These are phyloP conservation scores for Ahaetulla prasina DNA, from an alignment of 2,113 vertebrate species.

Conservation along the genomic window DNA sequence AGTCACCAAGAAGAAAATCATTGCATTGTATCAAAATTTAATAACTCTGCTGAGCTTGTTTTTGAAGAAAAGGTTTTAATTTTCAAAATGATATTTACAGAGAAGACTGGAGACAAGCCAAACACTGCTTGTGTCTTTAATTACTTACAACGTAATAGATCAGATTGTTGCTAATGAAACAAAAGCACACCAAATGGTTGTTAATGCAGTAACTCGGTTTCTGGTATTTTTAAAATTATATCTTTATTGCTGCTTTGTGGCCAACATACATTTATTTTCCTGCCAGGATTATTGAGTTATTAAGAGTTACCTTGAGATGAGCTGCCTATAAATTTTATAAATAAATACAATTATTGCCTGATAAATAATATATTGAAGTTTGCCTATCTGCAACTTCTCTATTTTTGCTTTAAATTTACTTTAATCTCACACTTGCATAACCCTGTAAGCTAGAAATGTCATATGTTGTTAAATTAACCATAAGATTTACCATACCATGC, in stretches of 20 bases:
- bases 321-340: not conserved
- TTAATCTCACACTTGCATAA: not conserved
- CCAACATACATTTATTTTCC: not conserved
- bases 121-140: not conserved
- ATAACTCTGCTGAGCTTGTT: not conserved
- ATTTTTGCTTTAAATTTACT: not conserved
- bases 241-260: not conserved
- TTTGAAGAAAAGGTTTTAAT: not conserved
- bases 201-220: not conserved
- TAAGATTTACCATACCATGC: not conserved
- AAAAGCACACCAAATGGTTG: not conserved
- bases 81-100: not conserved
- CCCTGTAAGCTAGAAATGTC: not conserved
- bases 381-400: not conserved
- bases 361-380: not conserved
- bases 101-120: not conserved
- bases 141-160: not conserved
- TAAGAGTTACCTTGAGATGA: not conserved
- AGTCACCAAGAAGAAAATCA: not conserved
- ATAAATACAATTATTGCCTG: not conserved
- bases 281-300: not conserved
- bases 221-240: not conserved
- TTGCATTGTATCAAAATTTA: not conserved
- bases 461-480: not conserved
- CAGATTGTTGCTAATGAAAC: not conserved